These are phyloP conservation scores for Thaumatotibia leucotreta DNA, from an alignment of 1,140 invertebrate genomes.

Conservation along the genomic window DNA sequence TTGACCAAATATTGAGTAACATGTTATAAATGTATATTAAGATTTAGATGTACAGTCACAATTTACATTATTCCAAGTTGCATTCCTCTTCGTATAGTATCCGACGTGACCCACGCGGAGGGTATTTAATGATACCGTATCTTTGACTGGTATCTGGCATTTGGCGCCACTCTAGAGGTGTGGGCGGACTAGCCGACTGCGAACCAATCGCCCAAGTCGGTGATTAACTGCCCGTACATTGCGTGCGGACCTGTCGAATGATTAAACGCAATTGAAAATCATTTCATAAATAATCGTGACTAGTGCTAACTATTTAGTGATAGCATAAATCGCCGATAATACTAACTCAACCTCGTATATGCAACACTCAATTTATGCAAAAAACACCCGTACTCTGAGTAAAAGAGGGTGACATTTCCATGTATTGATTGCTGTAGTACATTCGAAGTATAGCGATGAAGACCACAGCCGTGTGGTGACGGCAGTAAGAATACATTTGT, in stretches of 20 bases:
- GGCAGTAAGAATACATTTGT: no score
- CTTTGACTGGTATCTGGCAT: conserved; percentile 16
- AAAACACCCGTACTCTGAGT: no score
- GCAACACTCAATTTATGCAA: no score
- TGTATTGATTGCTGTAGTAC: no score
- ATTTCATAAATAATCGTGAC: background rate
- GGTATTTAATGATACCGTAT: conserved; percentile 2
- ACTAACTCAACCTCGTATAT: no score
- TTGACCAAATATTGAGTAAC: no score
- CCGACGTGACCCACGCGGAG: background rate
- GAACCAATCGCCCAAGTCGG: conserved; percentile 21
- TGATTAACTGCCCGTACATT: conserved; percentile 32
- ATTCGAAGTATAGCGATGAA: no score
- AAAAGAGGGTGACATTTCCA: no score
- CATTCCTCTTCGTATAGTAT: background rate
- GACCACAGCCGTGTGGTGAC: no score
- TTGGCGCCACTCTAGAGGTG: conserved; percentile 36
- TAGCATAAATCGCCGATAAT: background rate
- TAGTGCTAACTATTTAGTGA: background rate
- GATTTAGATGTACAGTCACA: no score
- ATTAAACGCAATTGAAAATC: background rate
- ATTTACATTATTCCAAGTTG: background rate
- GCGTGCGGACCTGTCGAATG: conserved; percentile 14
- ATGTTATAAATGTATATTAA: no score
- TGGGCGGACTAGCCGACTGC: conserved; percentile 50